A percentile compares a stretch with the other conserved stretches of the same genome.
These are phyloP conservation scores for Eupelmus urozonus DNA, from an alignment of 2,888 invertebrate species.

Conservation along the genomic window DNA sequence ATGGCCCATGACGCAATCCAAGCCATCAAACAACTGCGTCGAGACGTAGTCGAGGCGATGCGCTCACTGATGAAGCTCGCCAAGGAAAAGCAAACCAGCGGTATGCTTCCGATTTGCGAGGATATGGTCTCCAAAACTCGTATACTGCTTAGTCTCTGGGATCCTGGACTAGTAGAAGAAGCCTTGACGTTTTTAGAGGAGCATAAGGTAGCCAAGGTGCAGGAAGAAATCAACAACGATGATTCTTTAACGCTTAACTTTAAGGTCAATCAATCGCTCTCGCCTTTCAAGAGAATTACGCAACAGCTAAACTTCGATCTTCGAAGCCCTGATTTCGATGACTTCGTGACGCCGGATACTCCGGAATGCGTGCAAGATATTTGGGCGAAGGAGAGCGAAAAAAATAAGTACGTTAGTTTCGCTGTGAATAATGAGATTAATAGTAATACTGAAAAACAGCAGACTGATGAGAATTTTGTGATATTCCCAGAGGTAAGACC, in stretches of 20 bases:
- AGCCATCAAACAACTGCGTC: conserved; percentile 86
- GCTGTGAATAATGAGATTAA: conserved; percentile 64
- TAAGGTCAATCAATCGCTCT: conserved; percentile 79
- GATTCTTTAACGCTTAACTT: conserved; percentile 68
- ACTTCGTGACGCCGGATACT: conserved; percentile 84
- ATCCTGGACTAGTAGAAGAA: conserved; percentile 90
- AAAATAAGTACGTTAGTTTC: conserved; percentile 70
- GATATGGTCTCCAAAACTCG: conserved; percentile 89
- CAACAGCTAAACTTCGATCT: conserved; percentile 87
- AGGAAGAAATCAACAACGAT: conserved; percentile 68
- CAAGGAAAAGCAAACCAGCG: conserved; percentile 85
- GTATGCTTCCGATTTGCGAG: conserved; percentile 87
- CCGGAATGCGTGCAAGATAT: conserved; percentile 82
- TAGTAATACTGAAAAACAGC: conserved; percentile 72
- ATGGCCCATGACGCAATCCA: conserved; percentile 90
- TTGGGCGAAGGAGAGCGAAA: conserved; percentile 80
- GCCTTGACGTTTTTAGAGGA: conserved; percentile 90
- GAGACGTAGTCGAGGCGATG: conserved; percentile 88
- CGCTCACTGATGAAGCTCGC: conserved; percentile 85
- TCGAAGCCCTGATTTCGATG: conserved; percentile 86
- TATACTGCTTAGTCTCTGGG: conserved; percentile 90
- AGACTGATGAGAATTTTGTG: conserved; percentile 79
- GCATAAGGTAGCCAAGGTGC: conserved; percentile 80
- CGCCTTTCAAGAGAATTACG: conserved; percentile 87
- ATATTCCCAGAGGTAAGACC: conserved; percentile 80